Evolutionary conservation across 2,797 vertebrate genomes (phyloP), one percentile per base, ranked within the genome.

Genomic region (Anniella stebbinsi): DNA sequence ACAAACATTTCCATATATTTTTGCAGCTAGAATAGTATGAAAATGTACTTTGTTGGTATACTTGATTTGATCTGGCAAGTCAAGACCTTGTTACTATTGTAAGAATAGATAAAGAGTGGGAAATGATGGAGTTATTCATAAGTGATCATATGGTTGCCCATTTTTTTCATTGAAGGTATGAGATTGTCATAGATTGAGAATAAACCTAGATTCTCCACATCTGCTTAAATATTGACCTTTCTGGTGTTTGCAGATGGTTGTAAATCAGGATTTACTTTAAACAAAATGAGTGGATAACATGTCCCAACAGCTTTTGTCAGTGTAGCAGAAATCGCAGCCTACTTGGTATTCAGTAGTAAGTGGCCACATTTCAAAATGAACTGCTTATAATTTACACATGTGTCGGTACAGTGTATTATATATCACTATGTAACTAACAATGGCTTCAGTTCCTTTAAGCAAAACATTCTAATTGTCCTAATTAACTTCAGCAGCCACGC

Each of bases 381-480:
- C 81, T 89, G 75, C 69, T n/a, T 6, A 45, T 92, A 2, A 86
- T 77, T 93, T 84, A 90, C 84, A 21, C 51, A 92, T 28, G 78
- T 28, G 87, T 92, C 76, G 67, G 45, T 88, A 51, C 78, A 10
- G 60, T 23, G 21, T 8, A 25, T 88, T 83, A 25, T 89, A n/a
- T 89, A 75, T 2, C 84, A 15, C 76, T 84, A 77, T 91, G 11
- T 81, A 88, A 86, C 48, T 92, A 80, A n/a, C 48, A 72, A 81
- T 90, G 21, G 86, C 30, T 0, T 73, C 88, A 70, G 41, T 77
- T 67, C 45, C 83, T 57, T 72, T 80, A 89, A 88, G 88, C 8
- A 77, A 80, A 92, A 92, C 81, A 81, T 10, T 76, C 36, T 83
- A 89, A 0, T 89, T 90, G 33, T 84, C 72, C 4, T 73, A 82